These are phyloP conservation scores for Paracanthobrama guichenoti DNA, from an alignment of 2,113 vertebrate species.

Conservation along the genomic window DNA sequence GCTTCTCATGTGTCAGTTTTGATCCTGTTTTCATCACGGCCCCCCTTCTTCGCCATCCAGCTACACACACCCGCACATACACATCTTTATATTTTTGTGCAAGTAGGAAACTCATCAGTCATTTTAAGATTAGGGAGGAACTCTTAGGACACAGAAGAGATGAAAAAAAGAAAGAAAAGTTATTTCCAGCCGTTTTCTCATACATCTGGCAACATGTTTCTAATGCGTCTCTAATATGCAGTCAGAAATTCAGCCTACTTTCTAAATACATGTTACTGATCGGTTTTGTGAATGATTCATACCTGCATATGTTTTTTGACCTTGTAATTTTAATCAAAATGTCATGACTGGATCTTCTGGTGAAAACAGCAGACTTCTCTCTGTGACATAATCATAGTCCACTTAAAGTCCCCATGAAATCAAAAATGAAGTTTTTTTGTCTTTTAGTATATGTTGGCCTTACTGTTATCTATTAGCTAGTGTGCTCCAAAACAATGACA, in stretches of 20 bases:
- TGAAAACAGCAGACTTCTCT: too few species aligned
- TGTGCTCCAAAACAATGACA: too few species aligned
- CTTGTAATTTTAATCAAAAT: too few species aligned
- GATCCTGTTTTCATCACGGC: neutral
- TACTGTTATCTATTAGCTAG: too few species aligned
- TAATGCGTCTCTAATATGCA: neutral
- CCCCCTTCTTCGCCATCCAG: neutral
- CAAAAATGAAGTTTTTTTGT: too few species aligned
- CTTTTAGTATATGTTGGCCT: too few species aligned
- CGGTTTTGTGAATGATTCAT: too few species aligned
- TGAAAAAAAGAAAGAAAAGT: neutral
- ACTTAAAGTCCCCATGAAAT: too few species aligned
- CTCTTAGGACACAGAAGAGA: constrained; percentile 5
- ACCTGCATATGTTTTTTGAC: too few species aligned
- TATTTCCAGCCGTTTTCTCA: neutral
- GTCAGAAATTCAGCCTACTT: neutral
- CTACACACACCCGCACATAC: neutral
- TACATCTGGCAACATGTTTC: neutral
- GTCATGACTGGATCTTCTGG: too few species aligned
- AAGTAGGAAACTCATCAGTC: constrained; percentile 7
- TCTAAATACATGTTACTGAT: too few species aligned
- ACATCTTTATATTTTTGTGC: neutral
- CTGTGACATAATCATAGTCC: too few species aligned
- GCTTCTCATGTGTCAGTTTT: constrained; percentile 7
- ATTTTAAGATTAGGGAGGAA: constrained; percentile 21